These are phyloP conservation scores for Agriopis aurantiaria DNA, from an alignment of 2,888 invertebrate genomes.

Conservation along the genomic window DNA sequence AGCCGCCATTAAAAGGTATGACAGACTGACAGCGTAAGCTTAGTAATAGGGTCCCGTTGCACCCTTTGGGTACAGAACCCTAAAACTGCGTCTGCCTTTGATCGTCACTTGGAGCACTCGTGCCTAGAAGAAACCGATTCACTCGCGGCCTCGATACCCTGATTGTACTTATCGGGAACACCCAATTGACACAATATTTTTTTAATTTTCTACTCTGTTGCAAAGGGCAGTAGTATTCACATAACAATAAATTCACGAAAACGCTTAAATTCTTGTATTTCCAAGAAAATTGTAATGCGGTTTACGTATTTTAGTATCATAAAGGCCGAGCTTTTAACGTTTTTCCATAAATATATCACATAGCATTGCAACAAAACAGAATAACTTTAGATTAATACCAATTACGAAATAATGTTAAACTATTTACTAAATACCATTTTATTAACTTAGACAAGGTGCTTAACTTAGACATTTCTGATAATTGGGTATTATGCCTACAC, in stretches of 20 bases:
- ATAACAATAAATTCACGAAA: constrained; percentile 11
- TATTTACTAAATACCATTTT: constrained; percentile 16
- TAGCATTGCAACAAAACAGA: constrained; percentile 45
- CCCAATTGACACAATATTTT: neutral
- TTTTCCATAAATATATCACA: constrained; percentile 19
- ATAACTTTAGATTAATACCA: constrained; percentile 51
- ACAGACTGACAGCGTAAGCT: no score
- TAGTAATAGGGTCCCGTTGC: no score
- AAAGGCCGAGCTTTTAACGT: constrained; percentile 8
- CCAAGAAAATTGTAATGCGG: constrained; percentile 7
- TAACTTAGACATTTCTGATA: neutral
- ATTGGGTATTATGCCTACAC: neutral
- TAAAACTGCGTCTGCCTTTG: no score
- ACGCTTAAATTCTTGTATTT: constrained; percentile 6
- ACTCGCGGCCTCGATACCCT: no score
- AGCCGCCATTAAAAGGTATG: no score
- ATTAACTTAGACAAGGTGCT: neutral
- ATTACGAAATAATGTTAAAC: constrained; percentile 50
- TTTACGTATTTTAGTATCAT: constrained; percentile 5
- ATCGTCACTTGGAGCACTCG: no score
- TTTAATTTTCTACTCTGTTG: neutral
- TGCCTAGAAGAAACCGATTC: no score
- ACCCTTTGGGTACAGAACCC: no score
- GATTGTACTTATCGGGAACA: no score
- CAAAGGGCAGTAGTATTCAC: neutral